Base-by-base conservation (phyloP, 2,888 invertebrate species). In the Calameuta filiformis region DNA sequence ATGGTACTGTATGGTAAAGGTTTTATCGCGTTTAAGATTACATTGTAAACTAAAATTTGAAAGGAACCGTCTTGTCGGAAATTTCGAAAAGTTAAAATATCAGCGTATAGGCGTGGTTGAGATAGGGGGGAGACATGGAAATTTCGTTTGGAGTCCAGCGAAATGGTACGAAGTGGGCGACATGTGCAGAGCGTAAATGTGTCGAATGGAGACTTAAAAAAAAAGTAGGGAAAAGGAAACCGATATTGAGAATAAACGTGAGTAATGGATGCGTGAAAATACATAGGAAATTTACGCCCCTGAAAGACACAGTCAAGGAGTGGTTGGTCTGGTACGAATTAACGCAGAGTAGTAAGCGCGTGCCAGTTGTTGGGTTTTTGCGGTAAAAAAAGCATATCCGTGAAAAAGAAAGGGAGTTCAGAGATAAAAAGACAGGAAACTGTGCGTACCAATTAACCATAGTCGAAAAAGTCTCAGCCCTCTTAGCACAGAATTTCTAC, bases 291-390 rank as follows among this genome's bases (percentile, higher is more conserved):
- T 74, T 71, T 71, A 71, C 11, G 71, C 15, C 6, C 3, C 31
- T 15, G 71, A 71, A 34, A 71, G 33, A 31, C 9, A 12, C 31
- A 34, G 31, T 31, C 33, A n/a, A 34, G 71, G 33, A 56, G 23
- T 9, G 12, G 31, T 12, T 12, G 83, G 81, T 86, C 85, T 87
- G 86, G 77, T 87, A 81, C 79, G 83, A 83, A 83, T 87, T 84
- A 86, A 77, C 78, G 81, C 79, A 56, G 56, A 56, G 56, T 23
- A 6, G 76, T 79, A 77, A 34, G 71, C 84, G 84, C 87, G 87
- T 87, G 88, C 83, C 84, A 79, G 71, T 77, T 68, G 77, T 30
- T 34, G 12, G 12, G 71, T 4, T 71, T 69, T 71, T 31, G 31
- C 12, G 71, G 3, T 2, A 35, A 37, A 74, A 68, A 68, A 75